Conservation (phyloP, 2,113 vertebrate genomes). For the Etheostoma cragini region DNA sequence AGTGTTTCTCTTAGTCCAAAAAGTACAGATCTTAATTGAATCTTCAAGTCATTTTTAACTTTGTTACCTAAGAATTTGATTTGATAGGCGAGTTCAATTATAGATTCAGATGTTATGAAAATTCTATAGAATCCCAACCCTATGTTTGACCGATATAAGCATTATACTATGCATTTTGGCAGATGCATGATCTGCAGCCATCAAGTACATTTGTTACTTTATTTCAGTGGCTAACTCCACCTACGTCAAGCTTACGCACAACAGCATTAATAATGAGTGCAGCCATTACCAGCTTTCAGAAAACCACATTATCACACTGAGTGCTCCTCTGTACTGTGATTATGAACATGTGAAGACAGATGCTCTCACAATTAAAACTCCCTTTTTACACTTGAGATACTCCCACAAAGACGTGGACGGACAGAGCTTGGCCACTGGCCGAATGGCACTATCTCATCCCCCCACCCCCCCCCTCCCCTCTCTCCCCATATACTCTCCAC, state of each 20-base stretch:
- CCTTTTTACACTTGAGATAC: constrained; percentile 8
- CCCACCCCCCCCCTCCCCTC: neutral
- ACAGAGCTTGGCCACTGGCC: constrained; percentile 28
- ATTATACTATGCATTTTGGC: constrained; percentile 5
- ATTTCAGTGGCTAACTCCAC: constrained; percentile 34
- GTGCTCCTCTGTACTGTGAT: constrained; percentile 30
- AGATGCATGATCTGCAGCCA: constrained; percentile 3
- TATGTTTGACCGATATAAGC: constrained; percentile 8
- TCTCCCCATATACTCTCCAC: constrained; percentile 1
- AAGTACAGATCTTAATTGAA: constrained; percentile 2
- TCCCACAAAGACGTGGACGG: constrained; percentile 33
- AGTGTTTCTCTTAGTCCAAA: constrained; percentile 5
- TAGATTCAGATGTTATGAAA: constrained; percentile 9
- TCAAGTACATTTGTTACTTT: constrained; percentile 36
- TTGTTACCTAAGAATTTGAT: neutral
- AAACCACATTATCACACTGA: constrained; percentile 11
- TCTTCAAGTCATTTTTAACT: neutral
- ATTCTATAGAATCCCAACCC: neutral
- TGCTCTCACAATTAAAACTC: constrained; percentile 22
- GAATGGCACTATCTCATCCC: neutral
- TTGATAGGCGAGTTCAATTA: neutral
- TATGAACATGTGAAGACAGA: constrained; percentile 22
- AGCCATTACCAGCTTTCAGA: constrained; percentile 49
- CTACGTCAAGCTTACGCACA: constrained; percentile 34
- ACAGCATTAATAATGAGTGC: constrained; percentile 37